Evolutionary conservation across 2,888 invertebrate genomes (phyloP).

Genomic region (Mamestra brassicae): DNA sequence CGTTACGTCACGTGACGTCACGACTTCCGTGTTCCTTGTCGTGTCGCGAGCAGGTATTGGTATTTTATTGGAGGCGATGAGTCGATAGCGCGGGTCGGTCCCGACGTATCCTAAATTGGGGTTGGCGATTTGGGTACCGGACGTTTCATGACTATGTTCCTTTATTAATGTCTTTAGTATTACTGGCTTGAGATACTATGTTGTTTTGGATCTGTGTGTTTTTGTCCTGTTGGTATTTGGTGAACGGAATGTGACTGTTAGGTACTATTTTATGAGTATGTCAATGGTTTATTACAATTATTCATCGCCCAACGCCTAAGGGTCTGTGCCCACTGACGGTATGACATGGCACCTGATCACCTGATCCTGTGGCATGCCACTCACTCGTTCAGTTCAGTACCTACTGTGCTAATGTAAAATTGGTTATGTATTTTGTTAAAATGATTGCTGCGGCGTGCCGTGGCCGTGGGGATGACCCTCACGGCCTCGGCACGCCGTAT

Average conservation of each 20-base stretch:
- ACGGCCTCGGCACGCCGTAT: too few species aligned
- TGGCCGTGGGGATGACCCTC: too few species aligned
- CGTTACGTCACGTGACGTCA: slow-evolving; percentile 55
- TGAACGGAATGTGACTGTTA: neutral
- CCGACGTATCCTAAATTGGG: slow-evolving; percentile 30
- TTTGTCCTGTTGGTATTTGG: too few species aligned
- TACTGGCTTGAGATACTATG: slow-evolving; percentile 3
- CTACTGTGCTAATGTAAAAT: too few species aligned
- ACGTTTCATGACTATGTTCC: slow-evolving; percentile 14
- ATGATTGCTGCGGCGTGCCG: too few species aligned
- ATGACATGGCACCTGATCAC: too few species aligned
- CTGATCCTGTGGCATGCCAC: too few species aligned
- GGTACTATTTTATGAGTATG: too few species aligned
- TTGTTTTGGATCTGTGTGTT: neutral
- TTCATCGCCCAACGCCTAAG: neutral
- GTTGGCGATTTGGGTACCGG: slow-evolving; percentile 29
- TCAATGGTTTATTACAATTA: neutral
- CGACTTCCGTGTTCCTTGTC: slow-evolving; percentile 56
- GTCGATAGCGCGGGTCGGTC: slow-evolving; percentile 50
- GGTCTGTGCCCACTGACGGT: too few species aligned
- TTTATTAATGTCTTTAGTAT: slow-evolving; percentile 16
- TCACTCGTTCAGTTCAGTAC: too few species aligned
- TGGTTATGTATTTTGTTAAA: too few species aligned
- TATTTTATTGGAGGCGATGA: slow-evolving; percentile 66
- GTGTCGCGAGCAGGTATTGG: slow-evolving; percentile 63